phyloP scores from a whole-genome alignment of 1,140 invertebrate species.

The Anastatus disparis region DNA sequence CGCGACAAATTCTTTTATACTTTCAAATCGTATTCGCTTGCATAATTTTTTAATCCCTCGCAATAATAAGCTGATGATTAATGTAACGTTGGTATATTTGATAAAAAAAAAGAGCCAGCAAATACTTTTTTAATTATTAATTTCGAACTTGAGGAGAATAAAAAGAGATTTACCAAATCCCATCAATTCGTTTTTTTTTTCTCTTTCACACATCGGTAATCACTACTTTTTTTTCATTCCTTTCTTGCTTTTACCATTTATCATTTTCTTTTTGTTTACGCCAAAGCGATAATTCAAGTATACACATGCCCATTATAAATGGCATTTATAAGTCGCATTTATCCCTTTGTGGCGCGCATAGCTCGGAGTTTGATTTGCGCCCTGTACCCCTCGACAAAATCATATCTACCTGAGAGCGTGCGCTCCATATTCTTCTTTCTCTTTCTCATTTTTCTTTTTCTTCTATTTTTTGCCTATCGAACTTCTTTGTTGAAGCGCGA shows the following conservation, averaged over 20 bases:
- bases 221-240: no score
- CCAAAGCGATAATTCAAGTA: conserved; percentile 26
- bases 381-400: conserved; percentile 18
- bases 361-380: background rate
- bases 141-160: no score
- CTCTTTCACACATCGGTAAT: no score
- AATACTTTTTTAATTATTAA: no score
- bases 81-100: no score
- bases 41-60: no score
- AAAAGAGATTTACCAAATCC: no score
- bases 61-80: background rate
- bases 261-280: background rate
- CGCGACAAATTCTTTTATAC: no score
- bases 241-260: no score
- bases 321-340: conserved; percentile 1
- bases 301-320: background rate
- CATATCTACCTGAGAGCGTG: conserved; percentile 1
- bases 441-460: background rate
- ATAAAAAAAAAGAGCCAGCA: no score
- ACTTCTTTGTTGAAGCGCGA: conserved; percentile 23
- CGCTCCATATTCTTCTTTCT: background rate
- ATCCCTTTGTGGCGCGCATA: conserved; percentile 3
- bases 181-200: no score
- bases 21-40: no score
- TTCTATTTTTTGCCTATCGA: conserved; percentile 1